Conservation (phyloP, 92 coral and sea anemone genomes). For the Epizoanthus illoricatus region DNA sequence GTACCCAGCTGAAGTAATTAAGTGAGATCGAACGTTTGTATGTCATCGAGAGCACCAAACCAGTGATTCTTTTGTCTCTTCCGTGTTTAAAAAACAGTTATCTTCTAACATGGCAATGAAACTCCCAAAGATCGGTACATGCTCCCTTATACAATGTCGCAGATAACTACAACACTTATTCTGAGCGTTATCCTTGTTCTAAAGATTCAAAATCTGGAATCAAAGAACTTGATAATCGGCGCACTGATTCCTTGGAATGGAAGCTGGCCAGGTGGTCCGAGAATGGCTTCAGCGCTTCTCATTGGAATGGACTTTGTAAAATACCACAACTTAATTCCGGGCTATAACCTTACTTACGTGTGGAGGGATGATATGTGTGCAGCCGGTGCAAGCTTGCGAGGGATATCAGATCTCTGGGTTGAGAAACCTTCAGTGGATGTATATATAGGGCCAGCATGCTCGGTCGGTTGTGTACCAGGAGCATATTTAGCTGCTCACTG, state of each 20-base stretch:
- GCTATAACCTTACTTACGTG: slow-evolving; percentile 56
- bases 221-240: slow-evolving; percentile 58
- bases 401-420: slow-evolving; percentile 56
- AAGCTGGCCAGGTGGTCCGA: slow-evolving; percentile 69
- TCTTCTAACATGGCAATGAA: background rate
- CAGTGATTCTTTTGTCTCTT: background rate
- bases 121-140: background rate
- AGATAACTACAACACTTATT: background rate
- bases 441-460: slow-evolving; percentile 71
- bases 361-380: slow-evolving; percentile 71
- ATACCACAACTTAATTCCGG: slow-evolving; percentile 47
- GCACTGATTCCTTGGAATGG: slow-evolving; percentile 83
- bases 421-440: slow-evolving; percentile 56
- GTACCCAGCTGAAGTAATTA: slow-evolving; percentile 7
- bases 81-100: background rate
- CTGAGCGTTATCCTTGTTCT: background rate
- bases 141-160: slow-evolving; percentile 3
- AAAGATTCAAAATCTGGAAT: background rate
- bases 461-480: slow-evolving; percentile 73
- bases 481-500: slow-evolving; percentile 75
- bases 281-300: slow-evolving; percentile 71
- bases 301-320: slow-evolving; percentile 59
- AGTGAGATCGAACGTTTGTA: background rate
- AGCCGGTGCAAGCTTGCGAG: slow-evolving; percentile 57
- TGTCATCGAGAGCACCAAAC: background rate